A percentile compares a stretch with the other conserved stretches of the same genome.
Evolutionary conservation across 2,797 vertebrate genomes (phyloP).

Genomic region (Morus bassanus): DNA sequence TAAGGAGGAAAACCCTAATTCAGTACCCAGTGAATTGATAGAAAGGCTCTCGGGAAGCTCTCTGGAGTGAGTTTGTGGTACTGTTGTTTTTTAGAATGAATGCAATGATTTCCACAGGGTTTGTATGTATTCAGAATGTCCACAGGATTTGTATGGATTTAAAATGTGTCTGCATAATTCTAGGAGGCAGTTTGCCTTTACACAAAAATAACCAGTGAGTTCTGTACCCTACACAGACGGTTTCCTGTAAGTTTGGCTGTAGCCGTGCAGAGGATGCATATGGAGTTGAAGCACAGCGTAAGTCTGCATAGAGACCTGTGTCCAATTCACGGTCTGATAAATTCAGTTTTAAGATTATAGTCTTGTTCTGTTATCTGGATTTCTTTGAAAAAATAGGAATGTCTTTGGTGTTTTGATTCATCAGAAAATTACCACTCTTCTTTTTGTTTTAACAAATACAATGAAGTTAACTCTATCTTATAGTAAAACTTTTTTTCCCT

Average conservation of each 20-base stretch:
- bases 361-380: not conserved
- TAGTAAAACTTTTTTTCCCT: not conserved
- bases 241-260: slow-evolving; percentile 71
- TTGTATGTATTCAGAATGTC: not conserved
- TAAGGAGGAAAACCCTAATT: not conserved
- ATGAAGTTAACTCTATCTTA: not conserved
- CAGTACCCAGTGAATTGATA: not conserved
- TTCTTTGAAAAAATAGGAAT: not conserved
- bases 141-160: not conserved
- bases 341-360: not conserved
- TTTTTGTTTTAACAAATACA: not conserved
- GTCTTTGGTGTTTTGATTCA: not conserved
- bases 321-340: not conserved
- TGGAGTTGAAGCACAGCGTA: slow-evolving; percentile 60
- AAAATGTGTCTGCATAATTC: not conserved
- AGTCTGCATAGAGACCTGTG: not conserved
- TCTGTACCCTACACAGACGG: slow-evolving; percentile 36
- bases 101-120: not conserved
- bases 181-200: not conserved
- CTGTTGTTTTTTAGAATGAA: not conserved
- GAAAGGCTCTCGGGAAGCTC: not conserved
- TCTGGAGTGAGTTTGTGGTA: not conserved
- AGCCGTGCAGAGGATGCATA: slow-evolving; percentile 57
- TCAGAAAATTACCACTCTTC: not conserved
- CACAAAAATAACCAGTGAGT: slow-evolving; percentile 2